These are phyloP conservation scores for Psittacula derbiana DNA, from an alignment of 2,797 vertebrate species.

Conservation along the genomic window DNA sequence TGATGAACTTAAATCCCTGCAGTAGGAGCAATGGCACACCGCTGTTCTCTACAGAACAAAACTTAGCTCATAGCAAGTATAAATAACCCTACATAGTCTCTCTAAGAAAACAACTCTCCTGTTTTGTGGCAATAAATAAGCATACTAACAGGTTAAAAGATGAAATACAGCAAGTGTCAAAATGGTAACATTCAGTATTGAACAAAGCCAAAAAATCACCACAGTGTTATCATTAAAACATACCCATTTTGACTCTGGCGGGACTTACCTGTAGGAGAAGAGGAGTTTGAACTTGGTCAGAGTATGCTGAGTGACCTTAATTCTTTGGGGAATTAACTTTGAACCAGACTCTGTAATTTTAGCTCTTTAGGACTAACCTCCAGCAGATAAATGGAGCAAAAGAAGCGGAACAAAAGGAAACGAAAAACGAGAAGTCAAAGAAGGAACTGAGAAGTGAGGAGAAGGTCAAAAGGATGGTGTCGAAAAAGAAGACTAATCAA, in stretches of 20 bases:
- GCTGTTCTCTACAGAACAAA: neutral
- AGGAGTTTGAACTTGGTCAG: too few relatives aligned
- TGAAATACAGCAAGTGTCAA: neutral
- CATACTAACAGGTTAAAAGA: fast-evolving
- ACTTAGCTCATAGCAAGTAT: neutral
- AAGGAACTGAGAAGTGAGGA: too few relatives aligned
- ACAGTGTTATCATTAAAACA: neutral
- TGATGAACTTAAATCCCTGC: neutral
- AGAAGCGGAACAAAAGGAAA: too few relatives aligned
- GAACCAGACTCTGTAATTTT: too few relatives aligned
- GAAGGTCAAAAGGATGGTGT: too few relatives aligned
- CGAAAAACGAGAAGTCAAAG: too few relatives aligned
- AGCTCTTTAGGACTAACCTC: too few relatives aligned
- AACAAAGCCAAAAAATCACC: neutral
- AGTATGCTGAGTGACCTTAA: too few relatives aligned
- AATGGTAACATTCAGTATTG: neutral
- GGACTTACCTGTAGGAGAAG: neutral
- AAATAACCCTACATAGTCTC: fast-evolving
- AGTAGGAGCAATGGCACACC: neutral
- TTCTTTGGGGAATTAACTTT: too few relatives aligned
- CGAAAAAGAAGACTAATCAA: too few relatives aligned
- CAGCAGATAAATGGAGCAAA: too few relatives aligned
- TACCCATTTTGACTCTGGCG: neutral
- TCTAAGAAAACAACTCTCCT: neutral
- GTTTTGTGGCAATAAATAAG: neutral